Percentiles rank a stretch among this genome's conserved stretches.
Conservation (phyloP, 2,888 invertebrate species). For the Apantesis nais region DNA sequence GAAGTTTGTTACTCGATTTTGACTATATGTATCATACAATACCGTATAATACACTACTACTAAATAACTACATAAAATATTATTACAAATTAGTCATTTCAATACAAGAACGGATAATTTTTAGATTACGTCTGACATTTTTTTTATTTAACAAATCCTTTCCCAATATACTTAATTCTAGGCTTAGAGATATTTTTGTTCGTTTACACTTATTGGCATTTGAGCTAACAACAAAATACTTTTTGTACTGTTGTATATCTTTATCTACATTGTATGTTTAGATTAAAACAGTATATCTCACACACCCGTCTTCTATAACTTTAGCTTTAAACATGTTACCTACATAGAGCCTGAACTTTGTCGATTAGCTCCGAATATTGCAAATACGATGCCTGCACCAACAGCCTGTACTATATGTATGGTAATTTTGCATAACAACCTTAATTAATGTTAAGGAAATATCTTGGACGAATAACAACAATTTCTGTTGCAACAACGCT, state of each 20-base stretch:
- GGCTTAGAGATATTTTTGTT: not conserved
- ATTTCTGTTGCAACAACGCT: conserved; percentile 40
- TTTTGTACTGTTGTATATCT: not conserved
- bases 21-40: too few species aligned
- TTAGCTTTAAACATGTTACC: conserved; percentile 33
- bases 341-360: conserved; percentile 46
- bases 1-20: too few species aligned
- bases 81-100: too few species aligned
- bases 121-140: too few species aligned
- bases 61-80: too few species aligned
- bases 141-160: too few species aligned
- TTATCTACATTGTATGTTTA: conserved; percentile 8
- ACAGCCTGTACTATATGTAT: conserved; percentile 33
- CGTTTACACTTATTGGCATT: not conserved
- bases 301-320: conserved; percentile 24
- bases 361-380: conserved; percentile 52
- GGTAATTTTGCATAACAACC: conserved; percentile 42
- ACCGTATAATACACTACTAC: too few species aligned
- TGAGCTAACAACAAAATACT: not conserved
- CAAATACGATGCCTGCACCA: conserved; percentile 44
- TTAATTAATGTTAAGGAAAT: conserved; percentile 36
- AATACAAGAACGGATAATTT: too few species aligned
- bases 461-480: conserved; percentile 42
- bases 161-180: too few species aligned
- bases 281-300: conserved; percentile 26